Conservation (phyloP, 2,888 invertebrate species). For the Ennomos fuscantarius region DNA sequence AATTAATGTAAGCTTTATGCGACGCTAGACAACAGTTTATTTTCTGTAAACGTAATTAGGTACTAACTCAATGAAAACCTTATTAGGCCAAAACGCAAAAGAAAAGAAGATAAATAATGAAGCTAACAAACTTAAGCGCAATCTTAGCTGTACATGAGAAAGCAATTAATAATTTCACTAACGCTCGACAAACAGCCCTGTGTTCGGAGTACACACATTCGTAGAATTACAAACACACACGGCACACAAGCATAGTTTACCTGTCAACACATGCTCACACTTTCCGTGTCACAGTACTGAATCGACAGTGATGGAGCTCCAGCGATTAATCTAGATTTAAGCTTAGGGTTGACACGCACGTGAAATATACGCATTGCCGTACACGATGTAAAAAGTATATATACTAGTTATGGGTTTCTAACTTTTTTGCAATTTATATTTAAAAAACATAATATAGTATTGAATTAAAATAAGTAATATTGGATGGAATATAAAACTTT, state of each 20-base stretch:
- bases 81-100: no score
- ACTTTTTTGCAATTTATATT: no score
- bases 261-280: constrained; percentile 51
- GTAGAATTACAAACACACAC: constrained; percentile 43
- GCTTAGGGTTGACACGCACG: background rate
- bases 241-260: constrained; percentile 47
- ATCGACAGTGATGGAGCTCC: constrained; percentile 17
- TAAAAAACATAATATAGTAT: no score
- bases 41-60: no score
- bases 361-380: background rate
- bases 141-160: constrained; percentile 11
- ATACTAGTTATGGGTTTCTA: no score
- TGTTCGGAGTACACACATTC: constrained; percentile 38
- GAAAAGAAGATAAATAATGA: no score
- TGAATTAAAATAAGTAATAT: no score
- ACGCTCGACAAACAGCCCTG: constrained; percentile 42
- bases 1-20: no score
- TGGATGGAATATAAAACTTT: no score
- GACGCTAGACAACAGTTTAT: no score
- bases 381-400: background rate
- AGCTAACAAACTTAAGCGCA: background rate
- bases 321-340: constrained; percentile 2
- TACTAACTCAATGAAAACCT: no score
- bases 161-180: constrained; percentile 21
- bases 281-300: constrained; percentile 40